phyloP scores from a whole-genome alignment of 2,113 vertebrate genomes.

The human region GRCh38 chr17:66809501-66810000 shows the following conservation, averaged over 20 bases:
- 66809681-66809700: background rate
- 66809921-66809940: background rate
- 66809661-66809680: slow-evolving; percentile 12
- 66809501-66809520: slow-evolving; percentile 60
- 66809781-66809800: background rate
- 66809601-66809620: background rate
- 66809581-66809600: background rate
- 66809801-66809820: background rate
- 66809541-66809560: background rate
- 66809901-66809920: background rate
- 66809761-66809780: background rate
- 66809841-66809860: background rate
- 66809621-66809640: background rate
- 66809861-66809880: background rate
- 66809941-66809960: background rate
- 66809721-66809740: background rate
- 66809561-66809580: slow-evolving; percentile 15
- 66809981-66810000: background rate
- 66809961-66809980: background rate
- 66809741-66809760: background rate
- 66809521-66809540: slow-evolving; percentile 68
- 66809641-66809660: background rate
- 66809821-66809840: background rate
- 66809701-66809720: background rate
- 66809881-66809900: background rate